Conservation (phyloP, 1,140 invertebrate species). For the Gryon sp. region DNA sequence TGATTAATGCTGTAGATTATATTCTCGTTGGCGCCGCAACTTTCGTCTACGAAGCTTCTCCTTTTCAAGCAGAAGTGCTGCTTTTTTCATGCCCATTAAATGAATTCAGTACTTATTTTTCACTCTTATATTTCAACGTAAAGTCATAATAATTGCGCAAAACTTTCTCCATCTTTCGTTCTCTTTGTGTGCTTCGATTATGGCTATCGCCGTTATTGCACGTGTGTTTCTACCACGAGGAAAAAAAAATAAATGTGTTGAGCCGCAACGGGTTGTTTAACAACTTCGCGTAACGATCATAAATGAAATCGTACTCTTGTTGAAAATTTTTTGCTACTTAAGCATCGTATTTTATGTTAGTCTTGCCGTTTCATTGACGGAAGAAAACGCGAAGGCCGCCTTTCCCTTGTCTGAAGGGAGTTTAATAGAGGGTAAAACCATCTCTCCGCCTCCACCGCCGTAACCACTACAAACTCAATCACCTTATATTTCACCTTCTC, state of each 20-base stretch:
- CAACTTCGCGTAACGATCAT: slow-evolving; percentile 51
- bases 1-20: slow-evolving; percentile 59
- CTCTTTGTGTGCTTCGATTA: too few species aligned
- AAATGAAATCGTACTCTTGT: slow-evolving; percentile 57
- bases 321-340: slow-evolving; percentile 60
- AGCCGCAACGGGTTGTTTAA: slow-evolving; percentile 4
- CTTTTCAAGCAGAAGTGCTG: slow-evolving; percentile 14
- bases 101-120: slow-evolving; percentile 33
- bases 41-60: slow-evolving; percentile 7
- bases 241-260: too few species aligned
- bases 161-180: too few species aligned
- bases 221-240: background rate
- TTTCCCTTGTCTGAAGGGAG: slow-evolving; percentile 78
- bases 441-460: slow-evolving; percentile 67
- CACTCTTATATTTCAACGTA: slow-evolving; percentile 7
- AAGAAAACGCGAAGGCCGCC: slow-evolving; percentile 71
- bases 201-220: too few species aligned
- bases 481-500: slow-evolving; percentile 49
- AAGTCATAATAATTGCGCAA: too few species aligned
- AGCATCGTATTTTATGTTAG: slow-evolving; percentile 49
- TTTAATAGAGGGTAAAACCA: slow-evolving; percentile 80
- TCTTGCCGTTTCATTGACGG: slow-evolving; percentile 69
- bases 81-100: slow-evolving; percentile 26
- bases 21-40: slow-evolving; percentile 40
- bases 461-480: slow-evolving; percentile 58